Base-by-base conservation (phyloP, 1,140 invertebrate genomes). In the Drosophila fuyamai region DNA sequence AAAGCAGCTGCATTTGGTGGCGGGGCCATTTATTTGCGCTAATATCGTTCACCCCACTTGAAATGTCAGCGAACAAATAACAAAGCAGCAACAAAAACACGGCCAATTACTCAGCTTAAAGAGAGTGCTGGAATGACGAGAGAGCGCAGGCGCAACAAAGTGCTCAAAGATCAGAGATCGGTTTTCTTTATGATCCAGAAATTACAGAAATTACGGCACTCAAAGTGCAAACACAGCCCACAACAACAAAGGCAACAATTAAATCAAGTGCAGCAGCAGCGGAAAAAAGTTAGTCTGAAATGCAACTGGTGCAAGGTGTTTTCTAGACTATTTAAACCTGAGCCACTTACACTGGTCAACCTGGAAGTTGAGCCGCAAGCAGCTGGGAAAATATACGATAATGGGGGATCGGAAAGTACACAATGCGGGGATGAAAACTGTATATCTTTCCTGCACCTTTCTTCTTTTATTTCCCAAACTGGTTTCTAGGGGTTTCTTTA, bases 21-120 rank as follows among this genome's bases (percentile, higher is more conserved):
- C 62, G 76, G 76, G 81, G 76, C 76, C 83, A 88, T 83, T 88
- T 88, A 88, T 89, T 88, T 89, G 83, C 80, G 77, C 84, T 89
- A 89, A 89, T 89, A 89, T 89, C 77, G 70, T 89, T 89, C 84
- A 89, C 84, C 84, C 84, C 84, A 89, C 84, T 89, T 81, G 73
- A 89, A 84, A 89, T 89, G 84, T 89, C 84, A 89, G 84, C 78
- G 74, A 63, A 76, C 71, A 76, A 73, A 67, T 56, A 70, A 77
- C 57, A 76, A 47, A 44, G 40, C 48, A 60, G 56, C 57, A 59
- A 32, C 38, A 48, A 67, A 23, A 76, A 48, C 74, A 58, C 23
- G 47, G 60, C 60, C 65, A 68, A 68, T 68, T 68, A 68, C 60
- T 68, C 58, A 75, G 72, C 68, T 38, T 41, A 13, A 51, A 32